Percentiles rank a stretch among this genome's conserved stretches.
Evolutionary conservation across 2,888 invertebrate genomes (phyloP).

Genomic region (Acrobasis consociella): DNA sequence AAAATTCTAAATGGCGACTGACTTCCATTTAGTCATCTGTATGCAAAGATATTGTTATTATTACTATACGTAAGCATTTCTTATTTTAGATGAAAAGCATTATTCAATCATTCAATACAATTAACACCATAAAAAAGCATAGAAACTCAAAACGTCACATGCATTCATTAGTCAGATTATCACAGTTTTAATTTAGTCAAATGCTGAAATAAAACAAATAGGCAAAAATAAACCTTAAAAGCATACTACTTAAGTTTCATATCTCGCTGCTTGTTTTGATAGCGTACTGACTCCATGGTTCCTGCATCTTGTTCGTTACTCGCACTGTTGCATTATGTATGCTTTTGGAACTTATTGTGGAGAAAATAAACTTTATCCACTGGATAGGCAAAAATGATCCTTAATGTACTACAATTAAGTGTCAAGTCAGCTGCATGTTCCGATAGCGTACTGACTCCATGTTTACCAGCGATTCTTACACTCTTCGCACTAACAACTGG

Average conservation of each 20-base stretch:
- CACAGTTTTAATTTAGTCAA: slow-evolving; percentile 14
- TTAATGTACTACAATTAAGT: slow-evolving; percentile 23
- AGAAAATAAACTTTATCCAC: neutral
- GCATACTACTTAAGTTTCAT: slow-evolving; percentile 26
- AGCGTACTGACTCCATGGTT: slow-evolving; percentile 35
- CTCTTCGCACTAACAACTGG: slow-evolving; percentile 38
- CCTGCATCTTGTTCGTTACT: slow-evolving; percentile 29
- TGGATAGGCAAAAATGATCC: neutral
- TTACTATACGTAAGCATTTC: no score
- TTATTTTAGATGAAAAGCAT: neutral
- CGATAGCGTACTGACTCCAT: slow-evolving; percentile 35
- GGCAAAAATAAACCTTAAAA: neutral
- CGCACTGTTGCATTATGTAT: slow-evolving; percentile 67
- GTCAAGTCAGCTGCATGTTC: slow-evolving; percentile 37
- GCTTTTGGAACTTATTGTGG: slow-evolving; percentile 81
- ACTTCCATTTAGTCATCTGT: no score
- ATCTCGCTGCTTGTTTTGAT: slow-evolving; percentile 34
- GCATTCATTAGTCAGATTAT: neutral
- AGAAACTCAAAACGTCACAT: neutral
- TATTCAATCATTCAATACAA: neutral
- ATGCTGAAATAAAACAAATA: neutral
- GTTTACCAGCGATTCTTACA: slow-evolving; percentile 38
- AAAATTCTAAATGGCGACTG: no score
- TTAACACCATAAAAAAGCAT: neutral
- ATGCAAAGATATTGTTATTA: no score